Base-by-base conservation (phyloP, 2,113 vertebrate species). In the Zootoca vivipara region DNA sequence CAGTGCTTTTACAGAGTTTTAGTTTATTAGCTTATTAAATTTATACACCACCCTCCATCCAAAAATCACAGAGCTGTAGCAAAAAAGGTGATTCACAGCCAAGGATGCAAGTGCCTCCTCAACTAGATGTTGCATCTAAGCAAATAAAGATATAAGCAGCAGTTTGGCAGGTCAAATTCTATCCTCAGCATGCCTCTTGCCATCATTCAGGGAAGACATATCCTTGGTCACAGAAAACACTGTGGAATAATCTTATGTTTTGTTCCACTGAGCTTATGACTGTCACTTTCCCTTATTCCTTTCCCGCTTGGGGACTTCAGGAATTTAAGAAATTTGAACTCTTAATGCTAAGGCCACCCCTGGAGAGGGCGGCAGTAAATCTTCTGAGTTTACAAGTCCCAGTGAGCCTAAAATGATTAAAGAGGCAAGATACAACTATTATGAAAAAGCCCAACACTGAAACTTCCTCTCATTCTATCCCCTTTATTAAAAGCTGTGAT, bases 271-370 rank as follows among this genome's bases (percentile, higher is more conserved):
- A 40, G 33, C 73, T 91, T 24, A 28, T 1, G 35, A 78, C 28
- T 89, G 67, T 88, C 88, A 67, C 85, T 69, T 91, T 69, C 84
- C 80, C 79, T 91, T 65, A 92, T 28, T 77, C 89, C 78, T 89
- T 65, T 89, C 85, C 92, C 94, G 89, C 93, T 91, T 80, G 91
- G 91, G 91, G 87, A 33, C 79, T 46, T 87, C 85, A 95, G 91
- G 95, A 94, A 96, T 95, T 89, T 84, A 81, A 95, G 87, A 93
- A 93, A 96, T 95, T 5, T 87, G 87, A 96, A 91, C 92, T 93
- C 91, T 91, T 89, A 90, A 93, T 93, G 87, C 65, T 82, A 85
- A 81, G 83, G 87, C 79, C 91, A 86, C 79, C 22, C 80, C 65
- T 93, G 82, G 86, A 92, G 64, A 88, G 83, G 85, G 88, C 88